Conservation (phyloP, 2,888 invertebrate genomes). For the Synergus itoensis region DNA sequence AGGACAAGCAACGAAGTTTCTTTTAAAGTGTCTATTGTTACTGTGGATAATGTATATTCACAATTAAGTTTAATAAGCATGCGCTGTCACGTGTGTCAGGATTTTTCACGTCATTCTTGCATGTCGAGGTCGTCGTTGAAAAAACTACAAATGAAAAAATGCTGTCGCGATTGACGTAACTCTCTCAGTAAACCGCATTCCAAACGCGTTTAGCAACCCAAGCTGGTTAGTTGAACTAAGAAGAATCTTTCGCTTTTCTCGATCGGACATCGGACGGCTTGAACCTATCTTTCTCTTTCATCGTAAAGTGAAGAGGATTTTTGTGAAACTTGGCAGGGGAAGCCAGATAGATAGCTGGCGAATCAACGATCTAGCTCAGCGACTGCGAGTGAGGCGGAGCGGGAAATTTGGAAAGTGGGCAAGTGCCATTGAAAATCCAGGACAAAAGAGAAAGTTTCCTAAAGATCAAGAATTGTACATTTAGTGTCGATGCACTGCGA, state of each 20-base stretch:
- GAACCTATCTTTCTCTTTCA: background rate
- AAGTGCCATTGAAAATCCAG: background rate
- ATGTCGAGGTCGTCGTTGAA: background rate
- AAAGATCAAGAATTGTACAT: background rate
- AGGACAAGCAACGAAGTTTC: too few species aligned
- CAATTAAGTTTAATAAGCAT: too few species aligned
- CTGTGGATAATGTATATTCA: too few species aligned
- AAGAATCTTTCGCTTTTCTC: background rate
- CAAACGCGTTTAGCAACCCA: background rate
- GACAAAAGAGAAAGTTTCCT: background rate
- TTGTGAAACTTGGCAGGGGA: background rate
- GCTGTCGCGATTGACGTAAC: background rate
- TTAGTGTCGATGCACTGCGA: background rate
- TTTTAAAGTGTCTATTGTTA: too few species aligned
- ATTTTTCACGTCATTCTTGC: background rate
- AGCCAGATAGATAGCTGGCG: background rate
- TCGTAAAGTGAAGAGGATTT: background rate
- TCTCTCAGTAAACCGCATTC: background rate
- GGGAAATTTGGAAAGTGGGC: slow-evolving; percentile 1
- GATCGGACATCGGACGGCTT: background rate
- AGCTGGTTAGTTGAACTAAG: background rate
- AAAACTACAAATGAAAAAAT: background rate
- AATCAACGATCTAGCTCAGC: background rate
- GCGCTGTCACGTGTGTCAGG: background rate
- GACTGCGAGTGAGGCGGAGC: background rate